Evolutionary conservation across 2,113 vertebrate species (phyloP).

Genomic region (Pelobates fuscus): DNA sequence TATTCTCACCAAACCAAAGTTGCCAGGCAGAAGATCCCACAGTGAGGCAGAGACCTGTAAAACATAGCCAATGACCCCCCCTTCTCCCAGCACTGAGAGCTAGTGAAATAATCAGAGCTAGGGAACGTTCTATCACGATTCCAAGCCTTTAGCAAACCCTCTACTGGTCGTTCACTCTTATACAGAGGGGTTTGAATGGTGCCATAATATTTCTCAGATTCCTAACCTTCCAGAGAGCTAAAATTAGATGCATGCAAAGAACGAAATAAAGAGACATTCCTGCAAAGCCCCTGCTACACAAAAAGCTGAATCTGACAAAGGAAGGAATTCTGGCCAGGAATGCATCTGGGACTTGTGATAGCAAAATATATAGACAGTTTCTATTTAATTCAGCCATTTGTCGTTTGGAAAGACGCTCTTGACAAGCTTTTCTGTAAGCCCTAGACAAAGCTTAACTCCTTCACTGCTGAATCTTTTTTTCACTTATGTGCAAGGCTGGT

Average conservation of each 20-base stretch:
- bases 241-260: constrained; percentile 44
- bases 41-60: background rate
- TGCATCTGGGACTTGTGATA: constrained; percentile 46
- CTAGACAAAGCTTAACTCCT: constrained; percentile 16
- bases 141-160: constrained; percentile 20
- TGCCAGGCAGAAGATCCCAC: constrained; percentile 18
- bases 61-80: background rate
- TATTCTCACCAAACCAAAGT: constrained; percentile 41
- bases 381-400: constrained; percentile 36
- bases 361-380: constrained; percentile 32
- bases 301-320: constrained; percentile 24
- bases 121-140: background rate
- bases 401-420: constrained; percentile 22
- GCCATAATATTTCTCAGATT: constrained; percentile 25
- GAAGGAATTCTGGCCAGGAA: constrained; percentile 33
- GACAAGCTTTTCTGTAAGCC: constrained; percentile 20
- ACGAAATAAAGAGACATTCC: constrained; percentile 20
- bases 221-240: constrained; percentile 39
- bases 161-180: constrained; percentile 27
- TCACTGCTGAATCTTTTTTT: too few species aligned
- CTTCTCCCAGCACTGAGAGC: too few species aligned
- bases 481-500: too few species aligned
- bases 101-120: too few species aligned
- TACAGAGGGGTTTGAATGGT: constrained; percentile 19
- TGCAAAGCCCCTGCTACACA: constrained; percentile 27